A percentile compares a stretch with the other conserved stretches of the same genome.
phyloP scores from a whole-genome alignment of 1,140 invertebrate species.

The Teleogryllus occipitalis region DNA sequence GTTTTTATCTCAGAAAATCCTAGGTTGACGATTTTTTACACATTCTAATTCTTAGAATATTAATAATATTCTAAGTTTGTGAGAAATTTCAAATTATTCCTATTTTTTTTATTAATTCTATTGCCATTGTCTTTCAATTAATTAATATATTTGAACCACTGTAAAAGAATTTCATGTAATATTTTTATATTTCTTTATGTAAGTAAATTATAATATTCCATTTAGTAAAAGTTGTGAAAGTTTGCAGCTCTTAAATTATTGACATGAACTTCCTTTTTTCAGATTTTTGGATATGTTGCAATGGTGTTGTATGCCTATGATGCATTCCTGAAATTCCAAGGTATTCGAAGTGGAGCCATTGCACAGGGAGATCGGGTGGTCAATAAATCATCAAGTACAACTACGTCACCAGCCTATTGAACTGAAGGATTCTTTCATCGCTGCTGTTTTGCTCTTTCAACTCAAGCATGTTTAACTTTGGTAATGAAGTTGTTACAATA shows the following conservation, averaged over 20 bases:
- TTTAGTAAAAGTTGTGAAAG: too few species aligned
- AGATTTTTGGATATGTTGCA: slow-evolving; percentile 74
- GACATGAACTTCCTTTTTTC: slow-evolving; percentile 33
- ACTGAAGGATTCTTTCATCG: not conserved
- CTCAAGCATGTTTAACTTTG: not conserved
- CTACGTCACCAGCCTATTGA: slow-evolving; percentile 36
- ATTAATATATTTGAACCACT: too few species aligned
- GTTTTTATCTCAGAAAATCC: not conserved
- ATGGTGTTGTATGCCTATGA: slow-evolving; percentile 70
- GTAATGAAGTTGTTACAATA: too few species aligned
- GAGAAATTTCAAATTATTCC: too few species aligned
- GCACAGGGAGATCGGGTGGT: slow-evolving; percentile 63
- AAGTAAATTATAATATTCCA: too few species aligned
- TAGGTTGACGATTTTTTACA: not conserved
- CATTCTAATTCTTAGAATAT: too few species aligned
- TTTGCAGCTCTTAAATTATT: too few species aligned
- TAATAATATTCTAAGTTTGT: too few species aligned
- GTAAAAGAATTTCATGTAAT: too few species aligned
- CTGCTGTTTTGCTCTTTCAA: not conserved
- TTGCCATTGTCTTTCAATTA: too few species aligned
- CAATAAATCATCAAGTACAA: slow-evolving; percentile 52
- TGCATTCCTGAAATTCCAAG: slow-evolving; percentile 64
- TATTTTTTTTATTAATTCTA: too few species aligned
- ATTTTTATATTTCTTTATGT: too few species aligned
- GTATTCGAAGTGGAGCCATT: slow-evolving; percentile 50